These are phyloP conservation scores for Trochalopteron elliotii DNA, from an alignment of 2,113 vertebrate genomes.

Conservation along the genomic window DNA sequence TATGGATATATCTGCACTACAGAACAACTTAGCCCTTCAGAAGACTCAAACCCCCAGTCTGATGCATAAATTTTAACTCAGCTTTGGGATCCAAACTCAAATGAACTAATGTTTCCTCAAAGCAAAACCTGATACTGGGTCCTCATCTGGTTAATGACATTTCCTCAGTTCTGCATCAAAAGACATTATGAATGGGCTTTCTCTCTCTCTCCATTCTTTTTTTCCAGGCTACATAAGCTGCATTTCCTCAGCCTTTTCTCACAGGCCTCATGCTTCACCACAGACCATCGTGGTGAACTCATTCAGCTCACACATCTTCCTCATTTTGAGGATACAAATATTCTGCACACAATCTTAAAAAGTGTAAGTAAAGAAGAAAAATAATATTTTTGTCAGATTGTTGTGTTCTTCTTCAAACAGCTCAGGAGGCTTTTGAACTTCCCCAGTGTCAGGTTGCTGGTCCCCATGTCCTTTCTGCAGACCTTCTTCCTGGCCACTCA, in stretches of 20 bases:
- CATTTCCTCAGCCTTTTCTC: background rate
- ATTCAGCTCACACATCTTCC: background rate
- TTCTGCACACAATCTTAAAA: background rate
- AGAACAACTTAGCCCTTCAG: background rate
- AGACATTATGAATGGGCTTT: background rate
- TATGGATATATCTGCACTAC: background rate
- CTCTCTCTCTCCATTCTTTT: background rate
- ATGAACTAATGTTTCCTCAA: background rate
- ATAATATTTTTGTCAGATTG: background rate
- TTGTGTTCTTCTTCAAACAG: background rate
- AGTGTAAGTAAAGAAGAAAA: background rate
- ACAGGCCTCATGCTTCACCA: background rate
- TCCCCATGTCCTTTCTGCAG: background rate
- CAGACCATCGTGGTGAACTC: fast-evolving
- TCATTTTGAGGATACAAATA: background rate
- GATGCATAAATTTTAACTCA: background rate
- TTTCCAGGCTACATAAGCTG: too few species aligned
- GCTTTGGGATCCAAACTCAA: background rate
- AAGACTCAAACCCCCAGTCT: background rate
- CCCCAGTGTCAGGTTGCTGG: too few species aligned
- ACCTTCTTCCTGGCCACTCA: background rate
- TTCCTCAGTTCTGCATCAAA: background rate
- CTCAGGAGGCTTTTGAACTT: background rate
- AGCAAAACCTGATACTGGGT: background rate
- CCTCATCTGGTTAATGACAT: background rate